These are phyloP conservation scores for Chaunax sp. DNA, from an alignment of 2,797 vertebrate species.

Conservation along the genomic window DNA sequence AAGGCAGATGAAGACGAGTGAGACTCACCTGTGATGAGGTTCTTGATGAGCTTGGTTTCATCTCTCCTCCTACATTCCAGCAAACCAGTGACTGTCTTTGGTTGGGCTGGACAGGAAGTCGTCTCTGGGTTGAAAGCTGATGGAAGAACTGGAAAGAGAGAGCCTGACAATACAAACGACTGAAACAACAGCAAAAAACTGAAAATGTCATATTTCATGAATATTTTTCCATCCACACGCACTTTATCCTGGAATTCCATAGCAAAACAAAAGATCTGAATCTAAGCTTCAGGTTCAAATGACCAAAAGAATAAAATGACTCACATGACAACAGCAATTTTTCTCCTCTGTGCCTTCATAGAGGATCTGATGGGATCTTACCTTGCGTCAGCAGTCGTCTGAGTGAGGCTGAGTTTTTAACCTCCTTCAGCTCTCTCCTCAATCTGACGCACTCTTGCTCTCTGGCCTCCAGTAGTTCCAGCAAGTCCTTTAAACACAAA, in stretches of 20 bases:
- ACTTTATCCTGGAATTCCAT: neutral
- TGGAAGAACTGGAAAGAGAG: constrained; percentile 39
- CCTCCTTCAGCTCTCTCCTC: constrained; percentile 80
- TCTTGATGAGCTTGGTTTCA: constrained; percentile 83
- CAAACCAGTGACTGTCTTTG: constrained; percentile 71
- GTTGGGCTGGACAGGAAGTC: constrained; percentile 16
- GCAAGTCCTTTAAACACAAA: constrained; percentile 70
- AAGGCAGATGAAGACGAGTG: neutral
- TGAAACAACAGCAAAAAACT: neutral
- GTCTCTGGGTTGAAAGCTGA: constrained; percentile 42
- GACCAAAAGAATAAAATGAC: neutral
- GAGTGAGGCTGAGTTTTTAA: constrained; percentile 69
- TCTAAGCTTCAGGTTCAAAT: neutral
- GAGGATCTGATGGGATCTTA: constrained; percentile 15
- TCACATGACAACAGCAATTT: neutral
- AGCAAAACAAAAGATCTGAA: too few species aligned
- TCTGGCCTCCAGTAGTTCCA: constrained; percentile 79
- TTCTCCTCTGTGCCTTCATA: neutral
- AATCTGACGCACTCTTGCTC: constrained; percentile 79
- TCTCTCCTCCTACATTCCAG: constrained; percentile 84
- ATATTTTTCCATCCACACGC: neutral
- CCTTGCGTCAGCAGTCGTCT: constrained; percentile 77
- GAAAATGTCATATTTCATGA: neutral
- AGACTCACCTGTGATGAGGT: constrained; percentile 81
- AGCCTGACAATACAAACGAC: neutral